These are phyloP conservation scores for Danionella dracula DNA, from an alignment of 2,797 vertebrate species.

Conservation along the genomic window DNA sequence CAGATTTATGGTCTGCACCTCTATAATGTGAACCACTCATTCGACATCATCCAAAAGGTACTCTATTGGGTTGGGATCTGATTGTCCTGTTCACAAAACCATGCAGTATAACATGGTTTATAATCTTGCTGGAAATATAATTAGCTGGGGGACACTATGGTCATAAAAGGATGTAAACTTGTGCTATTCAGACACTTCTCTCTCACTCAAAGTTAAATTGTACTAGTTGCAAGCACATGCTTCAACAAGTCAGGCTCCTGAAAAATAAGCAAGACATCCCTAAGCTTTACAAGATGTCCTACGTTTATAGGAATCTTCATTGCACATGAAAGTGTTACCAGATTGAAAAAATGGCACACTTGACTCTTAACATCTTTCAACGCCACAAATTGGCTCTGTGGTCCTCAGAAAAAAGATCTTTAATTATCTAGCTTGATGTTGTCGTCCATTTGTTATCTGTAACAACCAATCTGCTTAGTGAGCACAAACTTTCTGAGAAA, in stretches of 20 bases:
- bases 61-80: too few relatives aligned
- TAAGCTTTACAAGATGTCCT: background rate
- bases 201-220: background rate
- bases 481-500: background rate
- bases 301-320: background rate
- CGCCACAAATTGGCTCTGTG: conserved; percentile 43
- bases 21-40: too few relatives aligned
- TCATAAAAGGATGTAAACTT: too few relatives aligned
- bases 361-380: background rate
- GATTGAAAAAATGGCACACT: background rate
- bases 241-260: background rate
- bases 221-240: background rate
- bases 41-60: too few relatives aligned
- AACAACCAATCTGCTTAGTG: conserved; percentile 12
- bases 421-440: conserved; percentile 18
- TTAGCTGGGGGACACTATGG: too few relatives aligned
- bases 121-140: too few relatives aligned
- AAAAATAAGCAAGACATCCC: background rate
- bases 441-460: conserved; percentile 37
- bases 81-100: too few relatives aligned
- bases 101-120: too few relatives aligned
- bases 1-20: too few relatives aligned
- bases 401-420: conserved; percentile 17
- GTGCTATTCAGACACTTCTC: too few relatives aligned
- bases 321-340: background rate